Base-by-base conservation (phyloP, 1,140 invertebrate genomes). In the Drosophila arawakana region DNA sequence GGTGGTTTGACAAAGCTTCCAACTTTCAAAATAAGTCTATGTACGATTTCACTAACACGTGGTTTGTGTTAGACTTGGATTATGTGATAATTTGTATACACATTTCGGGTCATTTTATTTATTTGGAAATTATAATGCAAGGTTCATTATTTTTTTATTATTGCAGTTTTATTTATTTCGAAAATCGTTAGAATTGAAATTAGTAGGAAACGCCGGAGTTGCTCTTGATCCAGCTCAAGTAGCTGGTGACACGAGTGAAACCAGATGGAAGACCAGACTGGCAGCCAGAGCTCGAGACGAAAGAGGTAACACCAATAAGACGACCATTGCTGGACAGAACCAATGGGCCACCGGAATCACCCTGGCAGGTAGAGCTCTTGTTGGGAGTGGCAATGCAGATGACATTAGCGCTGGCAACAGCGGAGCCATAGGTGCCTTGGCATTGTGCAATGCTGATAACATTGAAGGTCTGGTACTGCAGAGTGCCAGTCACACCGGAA, bases 311-410 rank as follows among this genome's bases (percentile, higher is more conserved):
- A 47, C 94, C 94, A 34, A 94, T 79, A 15, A 93, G 90, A 0
- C 78, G 73, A 0, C 57, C 13, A 6, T 44, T n/a, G 70, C 93
- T 93, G 9, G 30, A 9, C 52, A 93, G 92, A 0, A 92, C 91
- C 66, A 94, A 80, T 13, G 93, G 93, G 59, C 94, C 94, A 62
- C 94, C 94, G 57, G 93, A 94, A 90, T 94, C 94, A 63, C 94
- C 94, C 57, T 81, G 79, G 83, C 91, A 92, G 30, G 91, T 92
- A 30, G 91, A 92, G 25, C 63, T 35, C n/a, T 49, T 58, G 43
- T 78, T 82, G 52, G 76, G 71, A 1, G 79, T 83, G 41, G 71
- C 73, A 65, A 86, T 57, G 74, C 84, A 88, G 60, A 88, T 74
- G 37, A 83, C 82, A 0, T 15, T 54, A n/a, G 1, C 0, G 54